These are phyloP conservation scores for Drosophila teissieri DNA, from an alignment of 1,140 invertebrate genomes.

Conservation along the genomic window DNA sequence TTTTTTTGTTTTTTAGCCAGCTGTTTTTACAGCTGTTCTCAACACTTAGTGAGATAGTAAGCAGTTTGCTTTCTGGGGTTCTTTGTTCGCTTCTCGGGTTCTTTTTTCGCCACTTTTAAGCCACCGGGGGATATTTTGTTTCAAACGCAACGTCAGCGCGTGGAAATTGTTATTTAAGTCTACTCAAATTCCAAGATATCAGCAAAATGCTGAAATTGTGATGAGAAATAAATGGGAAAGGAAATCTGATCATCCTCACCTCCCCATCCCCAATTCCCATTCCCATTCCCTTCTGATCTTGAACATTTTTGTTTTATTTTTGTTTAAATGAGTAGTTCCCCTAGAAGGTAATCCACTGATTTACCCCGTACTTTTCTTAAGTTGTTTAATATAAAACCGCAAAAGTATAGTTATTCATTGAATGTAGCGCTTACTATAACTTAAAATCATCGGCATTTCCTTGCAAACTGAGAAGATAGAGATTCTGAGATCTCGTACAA, in stretches of 20 bases:
- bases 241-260: neutral
- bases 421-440: too few relatives aligned
- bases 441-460: too few relatives aligned
- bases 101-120: neutral
- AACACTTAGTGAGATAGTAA: conserved; percentile 34
- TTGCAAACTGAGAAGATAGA: too few relatives aligned
- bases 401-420: too few relatives aligned
- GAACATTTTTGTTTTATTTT: neutral
- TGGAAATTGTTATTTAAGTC: conserved; percentile 8
- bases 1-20: conserved; percentile 18
- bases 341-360: too few relatives aligned
- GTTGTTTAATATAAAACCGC: too few relatives aligned
- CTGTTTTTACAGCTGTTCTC: conserved; percentile 68
- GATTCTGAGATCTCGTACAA: neutral
- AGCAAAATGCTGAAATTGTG: conserved; percentile 5
- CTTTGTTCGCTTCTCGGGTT: conserved; percentile 6
- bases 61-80: conserved; percentile 33
- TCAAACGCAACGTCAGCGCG: conserved; percentile 24
- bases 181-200: conserved; percentile 47
- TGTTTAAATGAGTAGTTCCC: too few relatives aligned
- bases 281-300: too few relatives aligned
- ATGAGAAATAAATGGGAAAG: neutral
- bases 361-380: too few relatives aligned
- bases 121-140: conserved; percentile 10
- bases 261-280: neutral